A percentile compares a stretch with the other conserved stretches of the same genome.
Evolutionary conservation across 2,797 vertebrate species (phyloP).

Genomic region (Psittacula derbiana): DNA sequence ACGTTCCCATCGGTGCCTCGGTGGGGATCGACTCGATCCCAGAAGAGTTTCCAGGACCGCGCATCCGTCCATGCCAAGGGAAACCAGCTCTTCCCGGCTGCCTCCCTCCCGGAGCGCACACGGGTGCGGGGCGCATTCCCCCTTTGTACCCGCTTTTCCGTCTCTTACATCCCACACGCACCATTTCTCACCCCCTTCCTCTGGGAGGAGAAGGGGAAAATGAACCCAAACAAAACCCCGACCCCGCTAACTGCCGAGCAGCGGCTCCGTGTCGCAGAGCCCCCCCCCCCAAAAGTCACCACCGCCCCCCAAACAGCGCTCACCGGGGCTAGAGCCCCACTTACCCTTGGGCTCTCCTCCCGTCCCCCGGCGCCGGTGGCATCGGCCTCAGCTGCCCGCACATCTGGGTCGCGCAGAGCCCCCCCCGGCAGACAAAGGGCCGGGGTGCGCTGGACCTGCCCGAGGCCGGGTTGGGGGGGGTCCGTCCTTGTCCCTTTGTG

Average conservation of each 20-base stretch:
- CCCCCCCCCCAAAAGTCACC: background rate
- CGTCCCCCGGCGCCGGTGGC: background rate
- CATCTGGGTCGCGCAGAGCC: slow-evolving; percentile 30
- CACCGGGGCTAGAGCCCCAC: background rate
- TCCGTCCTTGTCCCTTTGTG: background rate
- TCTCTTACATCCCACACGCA: background rate
- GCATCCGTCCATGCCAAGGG: background rate
- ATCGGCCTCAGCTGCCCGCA: background rate
- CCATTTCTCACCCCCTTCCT: background rate
- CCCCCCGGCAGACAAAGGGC: background rate
- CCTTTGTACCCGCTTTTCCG: background rate
- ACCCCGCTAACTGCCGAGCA: background rate
- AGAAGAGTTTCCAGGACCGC: background rate
- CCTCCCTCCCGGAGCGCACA: background rate
- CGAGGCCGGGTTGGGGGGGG: background rate
- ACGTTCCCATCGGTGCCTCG: fast-evolving
- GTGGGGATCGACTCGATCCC: background rate
- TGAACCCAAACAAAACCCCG: background rate
- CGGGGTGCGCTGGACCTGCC: background rate
- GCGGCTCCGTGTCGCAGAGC: background rate
- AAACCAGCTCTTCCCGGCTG: background rate
- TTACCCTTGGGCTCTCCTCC: slow-evolving; percentile 44
- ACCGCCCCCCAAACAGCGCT: fast-evolving
- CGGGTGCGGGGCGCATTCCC: background rate
- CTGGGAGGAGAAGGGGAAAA: background rate